Percentiles rank a stretch among this genome's conserved stretches.
These are phyloP conservation scores for Eretmochelys imbricata DNA, from an alignment of 2,113 vertebrate species.

Conservation along the genomic window DNA sequence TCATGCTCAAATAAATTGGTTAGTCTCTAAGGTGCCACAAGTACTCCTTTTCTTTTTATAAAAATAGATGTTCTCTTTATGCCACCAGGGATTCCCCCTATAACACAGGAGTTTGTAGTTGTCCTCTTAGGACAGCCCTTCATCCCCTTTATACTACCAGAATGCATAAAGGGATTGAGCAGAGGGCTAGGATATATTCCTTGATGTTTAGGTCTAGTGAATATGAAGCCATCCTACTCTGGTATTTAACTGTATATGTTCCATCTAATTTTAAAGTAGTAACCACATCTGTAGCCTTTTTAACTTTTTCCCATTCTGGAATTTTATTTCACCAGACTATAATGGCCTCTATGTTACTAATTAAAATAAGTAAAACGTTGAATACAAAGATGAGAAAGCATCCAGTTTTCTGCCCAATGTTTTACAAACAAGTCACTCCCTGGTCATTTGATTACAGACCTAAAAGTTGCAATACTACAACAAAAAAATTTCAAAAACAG, in stretches of 20 bases:
- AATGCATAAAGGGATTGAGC: background rate
- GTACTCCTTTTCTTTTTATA: too few relatives aligned
- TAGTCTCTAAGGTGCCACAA: too few relatives aligned
- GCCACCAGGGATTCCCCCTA: background rate
- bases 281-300: background rate
- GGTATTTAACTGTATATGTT: background rate
- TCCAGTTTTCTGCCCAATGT: background rate
- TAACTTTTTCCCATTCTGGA: background rate
- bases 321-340: background rate
- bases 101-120: background rate
- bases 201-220: background rate
- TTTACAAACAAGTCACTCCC: background rate
- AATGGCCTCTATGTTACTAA: slow-evolving; percentile 17
- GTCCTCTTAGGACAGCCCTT: background rate
- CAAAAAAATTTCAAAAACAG: too few relatives aligned
- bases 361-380: background rate
- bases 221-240: background rate
- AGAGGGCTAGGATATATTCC: background rate
- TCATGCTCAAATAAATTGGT: too few relatives aligned
- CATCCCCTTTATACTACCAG: background rate
- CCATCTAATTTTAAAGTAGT: background rate
- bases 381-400: background rate
- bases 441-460: too few relatives aligned
- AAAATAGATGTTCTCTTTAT: background rate
- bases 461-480: too few relatives aligned